Base-by-base conservation (phyloP, 2,797 vertebrate genomes). In the Ctenosaura bakeri region DNA sequence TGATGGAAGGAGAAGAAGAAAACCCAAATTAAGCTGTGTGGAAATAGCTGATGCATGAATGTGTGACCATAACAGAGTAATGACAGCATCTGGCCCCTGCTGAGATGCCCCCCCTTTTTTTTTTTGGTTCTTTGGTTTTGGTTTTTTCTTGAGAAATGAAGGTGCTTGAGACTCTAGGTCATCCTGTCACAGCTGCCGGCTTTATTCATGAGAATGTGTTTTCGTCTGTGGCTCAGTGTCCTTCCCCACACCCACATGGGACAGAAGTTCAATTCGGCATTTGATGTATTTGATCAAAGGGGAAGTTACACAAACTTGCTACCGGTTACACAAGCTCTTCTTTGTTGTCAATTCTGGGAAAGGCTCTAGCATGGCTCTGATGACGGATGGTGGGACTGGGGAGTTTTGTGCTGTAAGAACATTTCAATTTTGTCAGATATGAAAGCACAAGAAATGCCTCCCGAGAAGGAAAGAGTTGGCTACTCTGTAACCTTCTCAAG, bases 311-410 rank as follows among this genome's bases (percentile, higher is more conserved):
- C 64, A 80, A 20, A 80, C 80, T 54, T 38, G 24, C 64, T 83
- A 32, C 20, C 32, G 1, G 76, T 92, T 83, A 83, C 80, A 87
- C 54, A 84, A 84, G 73, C 35, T 35, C 74, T 62, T 87, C 42
- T 83, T 89, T 91, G 91, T 84, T 88, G 62, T 69, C 82, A 42
- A 32, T 89, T 89, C 85, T 89, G 84, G 62, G 80, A 80, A 87
- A 80, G 64, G 85, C 1, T 54, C 8, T 80, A 79, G 83, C 29
- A 54, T 56, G 20, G 20, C 69, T 76, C 22, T 56, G 24, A 69
- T 69, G 66, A 69, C 22, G 79, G 71, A 10, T 42, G 29, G 80
- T 50, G 80, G 85, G 81, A 69, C 16, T 54, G 29, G 29, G 52
- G 73, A 88, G 29, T 56, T 84, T 66, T 56, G 7, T 69, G 35